phyloP scores from a whole-genome alignment of 2,888 invertebrate genomes.

The Cynaeus angustus region DNA sequence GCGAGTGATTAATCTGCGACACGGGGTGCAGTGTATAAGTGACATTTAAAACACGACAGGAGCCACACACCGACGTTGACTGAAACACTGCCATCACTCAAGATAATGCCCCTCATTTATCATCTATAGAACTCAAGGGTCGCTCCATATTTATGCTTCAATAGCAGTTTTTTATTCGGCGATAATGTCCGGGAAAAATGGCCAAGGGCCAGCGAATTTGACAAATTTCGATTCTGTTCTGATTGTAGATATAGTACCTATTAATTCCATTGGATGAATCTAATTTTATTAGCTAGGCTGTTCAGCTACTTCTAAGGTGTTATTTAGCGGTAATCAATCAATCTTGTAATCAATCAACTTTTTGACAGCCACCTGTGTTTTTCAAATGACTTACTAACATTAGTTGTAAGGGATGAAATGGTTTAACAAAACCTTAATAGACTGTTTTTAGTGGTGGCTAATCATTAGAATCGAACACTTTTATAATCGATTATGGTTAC shows the following conservation, averaged over 20 bases:
- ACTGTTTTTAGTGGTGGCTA: constrained; percentile 60
- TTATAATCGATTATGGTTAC: constrained; percentile 66
- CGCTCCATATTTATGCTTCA: constrained; percentile 51
- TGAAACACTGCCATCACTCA: constrained; percentile 67
- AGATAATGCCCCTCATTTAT: constrained; percentile 65
- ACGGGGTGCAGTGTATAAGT: constrained; percentile 61
- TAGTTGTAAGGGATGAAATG: constrained; percentile 53
- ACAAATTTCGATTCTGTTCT: constrained; percentile 15
- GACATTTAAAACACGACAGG: constrained; percentile 64
- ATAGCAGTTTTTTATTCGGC: constrained; percentile 47
- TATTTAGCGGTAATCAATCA: constrained; percentile 60
- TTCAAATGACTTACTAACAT: constrained; percentile 48
- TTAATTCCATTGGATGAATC: constrained; percentile 18
- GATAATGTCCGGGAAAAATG: constrained; percentile 44
- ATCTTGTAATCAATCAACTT: constrained; percentile 62
- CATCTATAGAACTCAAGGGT: constrained; percentile 57
- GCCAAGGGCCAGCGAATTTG: constrained; percentile 32
- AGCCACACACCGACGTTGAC: constrained; percentile 67
- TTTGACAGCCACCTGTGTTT: constrained; percentile 59
- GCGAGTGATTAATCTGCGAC: constrained; percentile 56
- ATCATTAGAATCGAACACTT: constrained; percentile 66
- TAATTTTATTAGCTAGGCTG: constrained; percentile 58
- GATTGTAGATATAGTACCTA: constrained; percentile 6
- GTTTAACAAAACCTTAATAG: constrained; percentile 58
- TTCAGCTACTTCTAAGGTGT: constrained; percentile 18